Percentiles rank a stretch among this genome's conserved stretches.
Conservation (phyloP, 2,797 vertebrate species). For the Picus viridis region DNA sequence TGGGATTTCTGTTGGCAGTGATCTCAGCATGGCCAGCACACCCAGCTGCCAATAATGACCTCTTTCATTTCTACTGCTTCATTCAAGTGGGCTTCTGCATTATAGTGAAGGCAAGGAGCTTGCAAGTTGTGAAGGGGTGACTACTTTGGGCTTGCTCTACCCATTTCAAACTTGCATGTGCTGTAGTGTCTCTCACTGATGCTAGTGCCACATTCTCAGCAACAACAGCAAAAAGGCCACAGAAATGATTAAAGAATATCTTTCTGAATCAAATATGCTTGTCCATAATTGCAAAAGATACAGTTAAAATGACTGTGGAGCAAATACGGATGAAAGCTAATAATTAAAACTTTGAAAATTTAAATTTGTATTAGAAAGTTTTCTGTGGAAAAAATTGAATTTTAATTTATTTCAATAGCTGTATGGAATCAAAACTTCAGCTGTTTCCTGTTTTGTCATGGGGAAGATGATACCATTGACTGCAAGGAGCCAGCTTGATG, state of each 20-base stretch:
- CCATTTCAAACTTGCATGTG: neutral
- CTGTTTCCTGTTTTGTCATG: neutral
- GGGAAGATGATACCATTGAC: neutral
- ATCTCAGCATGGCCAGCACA: accelerated
- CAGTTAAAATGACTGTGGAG: slow-evolving; percentile 38
- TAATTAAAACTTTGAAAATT: neutral
- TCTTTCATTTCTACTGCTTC: neutral
- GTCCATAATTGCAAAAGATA: neutral
- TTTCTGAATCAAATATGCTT: neutral
- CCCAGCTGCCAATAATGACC: accelerated
- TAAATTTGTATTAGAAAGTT: neutral
- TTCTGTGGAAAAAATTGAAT: neutral
- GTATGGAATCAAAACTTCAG: neutral
- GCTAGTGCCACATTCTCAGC: neutral
- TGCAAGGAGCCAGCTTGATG: neutral
- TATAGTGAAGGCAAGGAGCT: slow-evolving; percentile 40
- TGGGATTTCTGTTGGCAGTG: neutral
- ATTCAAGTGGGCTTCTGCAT: neutral
- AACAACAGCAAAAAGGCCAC: neutral
- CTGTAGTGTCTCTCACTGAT: slow-evolving; percentile 24
- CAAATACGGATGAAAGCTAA: slow-evolving; percentile 23
- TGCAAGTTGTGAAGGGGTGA: neutral
- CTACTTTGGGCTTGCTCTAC: slow-evolving; percentile 11
- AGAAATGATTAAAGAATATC: slow-evolving; percentile 18
- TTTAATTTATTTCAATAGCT: neutral